These are phyloP conservation scores for Ceratoteleas bidentatus DNA, from an alignment of 1,140 invertebrate genomes.

Conservation along the genomic window DNA sequence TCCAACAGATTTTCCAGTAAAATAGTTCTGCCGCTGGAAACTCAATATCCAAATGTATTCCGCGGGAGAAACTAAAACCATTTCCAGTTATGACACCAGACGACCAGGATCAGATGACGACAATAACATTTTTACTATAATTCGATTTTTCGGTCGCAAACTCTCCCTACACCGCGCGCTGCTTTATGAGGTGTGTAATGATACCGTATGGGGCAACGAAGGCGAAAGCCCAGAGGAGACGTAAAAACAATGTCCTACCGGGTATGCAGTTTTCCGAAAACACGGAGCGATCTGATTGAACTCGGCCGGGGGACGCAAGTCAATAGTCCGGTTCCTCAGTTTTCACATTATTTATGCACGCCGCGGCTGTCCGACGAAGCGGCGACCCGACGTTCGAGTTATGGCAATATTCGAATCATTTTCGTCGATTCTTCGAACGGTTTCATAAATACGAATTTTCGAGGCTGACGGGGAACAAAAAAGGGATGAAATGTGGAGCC, in stretches of 20 bases:
- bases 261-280: slow-evolving; percentile 68
- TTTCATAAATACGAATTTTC: slow-evolving; percentile 10
- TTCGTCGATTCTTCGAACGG: not conserved
- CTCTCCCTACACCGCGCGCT: slow-evolving; percentile 28
- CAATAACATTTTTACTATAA: slow-evolving; percentile 52
- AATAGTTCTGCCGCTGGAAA: no score
- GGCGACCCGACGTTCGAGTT: not conserved
- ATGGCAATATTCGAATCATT: not conserved
- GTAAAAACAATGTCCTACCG: slow-evolving; percentile 69
- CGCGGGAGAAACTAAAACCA: no score
- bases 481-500: slow-evolving; percentile 47
- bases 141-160: slow-evolving; percentile 54
- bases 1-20: no score
- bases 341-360: slow-evolving; percentile 44
- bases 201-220: slow-evolving; percentile 60
- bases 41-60: no score
- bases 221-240: slow-evolving; percentile 72
- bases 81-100: no score
- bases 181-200: slow-evolving; percentile 75
- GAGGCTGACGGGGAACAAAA: slow-evolving; percentile 11
- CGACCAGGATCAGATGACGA: not conserved
- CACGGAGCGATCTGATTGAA: slow-evolving; percentile 38
- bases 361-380: no score
- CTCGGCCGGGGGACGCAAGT: slow-evolving; percentile 16
- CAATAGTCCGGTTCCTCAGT: slow-evolving; percentile 31